Conservation (phyloP, 2,888 invertebrate species). For the Norana najaformis region DNA sequence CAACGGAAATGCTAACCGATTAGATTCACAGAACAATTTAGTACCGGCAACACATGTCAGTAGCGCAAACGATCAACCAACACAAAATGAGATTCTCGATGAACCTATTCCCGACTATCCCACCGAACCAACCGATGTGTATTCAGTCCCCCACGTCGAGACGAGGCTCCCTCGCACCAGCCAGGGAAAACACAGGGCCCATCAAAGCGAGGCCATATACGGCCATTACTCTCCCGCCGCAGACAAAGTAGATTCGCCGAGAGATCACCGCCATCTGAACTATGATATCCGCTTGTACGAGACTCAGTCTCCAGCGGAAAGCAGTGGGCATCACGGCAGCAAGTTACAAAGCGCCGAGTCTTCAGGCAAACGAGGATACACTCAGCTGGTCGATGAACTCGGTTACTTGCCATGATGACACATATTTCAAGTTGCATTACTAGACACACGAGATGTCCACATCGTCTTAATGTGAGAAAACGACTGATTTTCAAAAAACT, state of each 20-base stretch:
- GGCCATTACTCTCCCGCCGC: background rate
- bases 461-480: background rate
- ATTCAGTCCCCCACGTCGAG: background rate
- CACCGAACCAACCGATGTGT: background rate
- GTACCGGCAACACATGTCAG: background rate
- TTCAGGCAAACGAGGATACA: background rate
- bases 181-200: background rate
- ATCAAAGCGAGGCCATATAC: background rate
- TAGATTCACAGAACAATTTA: background rate
- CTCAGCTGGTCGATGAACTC: background rate
- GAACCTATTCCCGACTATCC: slow-evolving; percentile 7
- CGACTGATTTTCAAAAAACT: background rate
- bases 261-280: background rate
- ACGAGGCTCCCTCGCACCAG: background rate
- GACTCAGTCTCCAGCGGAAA: background rate
- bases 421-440: background rate
- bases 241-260: background rate
- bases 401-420: background rate
- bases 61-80: background rate
- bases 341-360: background rate
- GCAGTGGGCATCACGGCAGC: too few relatives aligned
- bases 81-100: background rate
- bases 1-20: background rate
- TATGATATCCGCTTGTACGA: background rate
- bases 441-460: background rate